Conservation (phyloP, 2,113 vertebrate species). For the Rutilus rutilus region DNA sequence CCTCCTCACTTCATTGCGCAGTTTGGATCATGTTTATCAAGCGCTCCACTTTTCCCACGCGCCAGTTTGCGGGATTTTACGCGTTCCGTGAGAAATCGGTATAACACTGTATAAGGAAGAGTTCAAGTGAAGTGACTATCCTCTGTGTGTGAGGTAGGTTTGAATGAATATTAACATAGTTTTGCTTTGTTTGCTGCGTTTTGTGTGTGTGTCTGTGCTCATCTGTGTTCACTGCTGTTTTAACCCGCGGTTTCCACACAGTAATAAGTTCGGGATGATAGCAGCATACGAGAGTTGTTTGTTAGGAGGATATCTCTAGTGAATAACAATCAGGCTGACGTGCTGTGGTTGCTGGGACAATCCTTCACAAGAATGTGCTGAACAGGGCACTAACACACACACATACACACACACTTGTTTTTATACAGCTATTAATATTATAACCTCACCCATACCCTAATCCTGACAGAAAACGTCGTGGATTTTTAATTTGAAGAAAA, state of each 20-base stretch:
- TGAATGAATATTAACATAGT: background rate
- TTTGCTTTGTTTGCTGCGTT: background rate
- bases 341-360: slow-evolving; percentile 16
- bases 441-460: no score
- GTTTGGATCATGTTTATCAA: slow-evolving; percentile 28
- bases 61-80: background rate
- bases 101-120: background rate
- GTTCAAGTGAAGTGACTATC: background rate
- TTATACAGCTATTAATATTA: no score
- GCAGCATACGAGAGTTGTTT: no score
- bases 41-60: background rate
- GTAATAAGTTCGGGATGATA: background rate
- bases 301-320: background rate
- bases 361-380: slow-evolving; percentile 1
- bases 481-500: no score
- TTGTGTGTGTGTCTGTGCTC: background rate
- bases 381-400: background rate
- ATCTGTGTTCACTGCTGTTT: background rate
- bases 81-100: background rate
- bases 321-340: slow-evolving; percentile 6
- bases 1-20: slow-evolving; percentile 22
- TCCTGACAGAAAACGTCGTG: no score
- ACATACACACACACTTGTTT: no score
- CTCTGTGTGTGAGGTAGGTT: background rate
- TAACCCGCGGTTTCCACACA: background rate